Percentiles rank a stretch among this genome's conserved stretches.
Evolutionary conservation across 1,140 invertebrate genomes (phyloP).

Genomic region (Belonocnema kinseyi): DNA sequence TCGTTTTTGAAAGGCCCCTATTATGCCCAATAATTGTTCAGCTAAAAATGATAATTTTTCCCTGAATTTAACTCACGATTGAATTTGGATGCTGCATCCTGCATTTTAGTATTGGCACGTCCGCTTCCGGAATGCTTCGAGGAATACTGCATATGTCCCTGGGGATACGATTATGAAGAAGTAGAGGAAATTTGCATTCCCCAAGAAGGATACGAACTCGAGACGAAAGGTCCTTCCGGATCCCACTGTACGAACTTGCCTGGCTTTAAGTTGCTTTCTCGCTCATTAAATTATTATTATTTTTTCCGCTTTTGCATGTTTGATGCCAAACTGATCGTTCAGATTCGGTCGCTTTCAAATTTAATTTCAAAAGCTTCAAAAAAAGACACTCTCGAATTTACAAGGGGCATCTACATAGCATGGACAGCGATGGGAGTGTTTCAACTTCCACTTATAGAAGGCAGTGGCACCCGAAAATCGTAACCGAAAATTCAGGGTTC

Average conservation of each 20-base stretch:
- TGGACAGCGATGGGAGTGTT: too few relatives aligned
- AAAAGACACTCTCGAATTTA: too few relatives aligned
- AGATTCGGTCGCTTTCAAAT: not conserved
- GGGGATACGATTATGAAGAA: slow-evolving; percentile 70
- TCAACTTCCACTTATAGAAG: too few relatives aligned
- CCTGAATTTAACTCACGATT: slow-evolving; percentile 14
- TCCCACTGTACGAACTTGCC: slow-evolving; percentile 70
- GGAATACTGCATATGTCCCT: slow-evolving; percentile 74
- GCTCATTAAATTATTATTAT: slow-evolving; percentile 40
- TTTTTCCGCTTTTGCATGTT: slow-evolving; percentile 20
- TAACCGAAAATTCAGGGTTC: too few relatives aligned
- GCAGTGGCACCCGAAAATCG: too few relatives aligned
- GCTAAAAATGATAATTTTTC: not conserved
- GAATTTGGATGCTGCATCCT: slow-evolving; percentile 53
- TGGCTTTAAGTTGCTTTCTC: slow-evolving; percentile 56
- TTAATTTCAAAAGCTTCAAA: not conserved
- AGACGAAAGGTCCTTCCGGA: slow-evolving; percentile 74
- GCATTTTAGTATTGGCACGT: slow-evolving; percentile 70
- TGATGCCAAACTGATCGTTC: not conserved
- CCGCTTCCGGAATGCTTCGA: slow-evolving; percentile 74
- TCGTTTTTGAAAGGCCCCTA: too few relatives aligned
- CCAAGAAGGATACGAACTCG: slow-evolving; percentile 62
- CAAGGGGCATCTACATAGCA: too few relatives aligned
- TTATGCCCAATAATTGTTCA: not conserved
- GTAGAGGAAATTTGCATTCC: slow-evolving; percentile 68